A percentile compares a stretch with the other conserved stretches of the same genome.
These are phyloP conservation scores for Euleptes europaea DNA, from an alignment of 2,113 vertebrate genomes.

Conservation along the genomic window DNA sequence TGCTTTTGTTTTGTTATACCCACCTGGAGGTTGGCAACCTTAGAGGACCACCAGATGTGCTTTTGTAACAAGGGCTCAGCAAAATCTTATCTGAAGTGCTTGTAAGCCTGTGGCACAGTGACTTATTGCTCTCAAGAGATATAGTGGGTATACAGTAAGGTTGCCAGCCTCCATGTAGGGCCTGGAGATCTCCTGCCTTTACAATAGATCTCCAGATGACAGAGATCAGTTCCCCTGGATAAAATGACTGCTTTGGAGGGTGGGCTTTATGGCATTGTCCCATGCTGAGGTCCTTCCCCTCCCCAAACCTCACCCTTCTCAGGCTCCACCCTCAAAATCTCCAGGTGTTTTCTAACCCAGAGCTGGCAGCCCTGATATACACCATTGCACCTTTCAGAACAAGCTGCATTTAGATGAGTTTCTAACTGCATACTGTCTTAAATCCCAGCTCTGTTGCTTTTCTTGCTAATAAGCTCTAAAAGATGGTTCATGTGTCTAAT, in stretches of 20 bases:
- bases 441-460: slow-evolving; percentile 40
- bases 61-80: slow-evolving; percentile 29
- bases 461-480: slow-evolving; percentile 53
- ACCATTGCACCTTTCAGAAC: slow-evolving; percentile 44
- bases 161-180: no score
- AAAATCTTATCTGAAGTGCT: slow-evolving; percentile 41
- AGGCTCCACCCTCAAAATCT: no score
- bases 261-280: no score
- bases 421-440: slow-evolving; percentile 36
- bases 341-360: no score
- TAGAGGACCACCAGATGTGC: background rate
- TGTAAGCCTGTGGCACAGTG: slow-evolving; percentile 25
- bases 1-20: no score
- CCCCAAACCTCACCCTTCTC: no score
- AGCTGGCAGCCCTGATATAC: background rate
- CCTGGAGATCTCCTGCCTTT: no score
- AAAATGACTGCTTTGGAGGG: no score
- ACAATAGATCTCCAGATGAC: no score
- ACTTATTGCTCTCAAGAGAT: slow-evolving; percentile 43
- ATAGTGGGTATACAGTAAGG: background rate
- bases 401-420: slow-evolving; percentile 41
- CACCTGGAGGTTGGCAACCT: background rate
- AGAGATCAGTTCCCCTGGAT: no score
- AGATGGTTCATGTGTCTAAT: slow-evolving; percentile 37
- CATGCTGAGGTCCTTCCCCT: no score